phyloP scores from a whole-genome alignment of 2,113 vertebrate genomes.

The Nicator chloris region DNA sequence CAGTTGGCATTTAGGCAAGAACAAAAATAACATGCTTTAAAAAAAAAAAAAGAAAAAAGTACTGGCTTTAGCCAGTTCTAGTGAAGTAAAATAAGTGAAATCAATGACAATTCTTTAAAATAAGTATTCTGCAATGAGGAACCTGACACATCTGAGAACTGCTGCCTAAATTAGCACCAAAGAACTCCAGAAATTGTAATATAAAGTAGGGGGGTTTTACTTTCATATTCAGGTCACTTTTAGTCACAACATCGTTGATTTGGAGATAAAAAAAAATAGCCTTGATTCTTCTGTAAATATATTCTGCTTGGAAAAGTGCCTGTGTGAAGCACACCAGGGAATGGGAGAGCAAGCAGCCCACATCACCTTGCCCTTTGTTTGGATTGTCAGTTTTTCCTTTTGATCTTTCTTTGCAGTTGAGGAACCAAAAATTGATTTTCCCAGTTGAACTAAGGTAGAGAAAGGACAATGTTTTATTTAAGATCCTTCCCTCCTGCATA shows the following conservation, averaged over 20 bases:
- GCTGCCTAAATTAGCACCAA: neutral
- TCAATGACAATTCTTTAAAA: conserved; percentile 3
- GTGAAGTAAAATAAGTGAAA: conserved; percentile 1
- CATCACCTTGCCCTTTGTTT: conserved; percentile 51
- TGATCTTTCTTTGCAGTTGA: conserved; percentile 62
- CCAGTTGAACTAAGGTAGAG: conserved; percentile 54
- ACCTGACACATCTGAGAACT: neutral
- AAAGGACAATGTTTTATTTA: conserved; percentile 72
- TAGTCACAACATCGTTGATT: neutral
- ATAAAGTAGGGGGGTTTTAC: neutral
- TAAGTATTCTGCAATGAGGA: neutral
- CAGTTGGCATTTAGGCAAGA: neutral
- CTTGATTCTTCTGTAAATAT: conserved; percentile 28
- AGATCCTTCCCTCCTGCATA: conserved; percentile 34
- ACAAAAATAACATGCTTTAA: neutral
- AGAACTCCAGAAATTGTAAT: neutral
- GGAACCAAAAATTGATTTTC: conserved; percentile 72
- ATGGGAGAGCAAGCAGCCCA: neutral
- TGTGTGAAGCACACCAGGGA: conserved; percentile 53
- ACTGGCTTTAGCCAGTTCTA: neutral
- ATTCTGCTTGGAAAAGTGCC: conserved; percentile 41
- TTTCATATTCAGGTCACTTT: conserved; percentile 5
- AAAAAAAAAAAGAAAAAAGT: neutral
- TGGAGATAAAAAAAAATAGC: neutral
- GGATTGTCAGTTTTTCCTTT: conserved; percentile 66